Base-by-base conservation (phyloP, 1,140 invertebrate species). In the Temnothorax curvispinosus region DNA sequence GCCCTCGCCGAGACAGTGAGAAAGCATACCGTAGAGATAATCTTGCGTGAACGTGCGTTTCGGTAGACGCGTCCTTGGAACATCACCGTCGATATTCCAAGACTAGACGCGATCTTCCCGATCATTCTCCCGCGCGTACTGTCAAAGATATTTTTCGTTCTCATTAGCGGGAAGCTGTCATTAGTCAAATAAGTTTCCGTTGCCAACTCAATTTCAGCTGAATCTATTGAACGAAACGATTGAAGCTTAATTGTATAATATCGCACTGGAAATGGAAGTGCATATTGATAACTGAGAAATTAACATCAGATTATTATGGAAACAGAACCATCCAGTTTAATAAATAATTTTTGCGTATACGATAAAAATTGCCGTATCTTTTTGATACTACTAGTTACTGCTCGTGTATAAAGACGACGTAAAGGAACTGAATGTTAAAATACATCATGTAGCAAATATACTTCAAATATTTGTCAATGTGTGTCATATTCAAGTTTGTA, bases 51-150 rank as follows among this genome's bases (percentile, higher is more conserved):
- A 58, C 78, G 74, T 89, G 67, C 74, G 84, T 75, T 75, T 81
- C 50, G 62, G 58, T 64, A 38, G 58, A 87, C 75, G 38, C 69
- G 75, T 78, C 88, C 86, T 90, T 89, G 89, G 50, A 41, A 21
- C 65, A 13, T 13, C 47, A 38, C 21, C 64, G 21, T 75, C 32
- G 27, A 27, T 41, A 4, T 27, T 27, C 27, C 27, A 27, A 27
- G 72, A 41, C 75, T 77, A 75, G 62, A 64, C 27, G 3, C 18
- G 2, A 52, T 18, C 7, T 38, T 32, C 3, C 5, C 21, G 4
- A 56, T 60, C 18, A 47, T 27, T 75, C 13, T 27, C 38, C 35
- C 52, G 5, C n/a, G 21, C 54, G 27, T 41, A 65, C 38, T 75
- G 67, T 74, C 74, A 64, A 85, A 58, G 67, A 52, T 58, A 60